These are phyloP conservation scores for Pogonocichla stellata DNA, from an alignment of 2,113 vertebrate species.

Conservation along the genomic window DNA sequence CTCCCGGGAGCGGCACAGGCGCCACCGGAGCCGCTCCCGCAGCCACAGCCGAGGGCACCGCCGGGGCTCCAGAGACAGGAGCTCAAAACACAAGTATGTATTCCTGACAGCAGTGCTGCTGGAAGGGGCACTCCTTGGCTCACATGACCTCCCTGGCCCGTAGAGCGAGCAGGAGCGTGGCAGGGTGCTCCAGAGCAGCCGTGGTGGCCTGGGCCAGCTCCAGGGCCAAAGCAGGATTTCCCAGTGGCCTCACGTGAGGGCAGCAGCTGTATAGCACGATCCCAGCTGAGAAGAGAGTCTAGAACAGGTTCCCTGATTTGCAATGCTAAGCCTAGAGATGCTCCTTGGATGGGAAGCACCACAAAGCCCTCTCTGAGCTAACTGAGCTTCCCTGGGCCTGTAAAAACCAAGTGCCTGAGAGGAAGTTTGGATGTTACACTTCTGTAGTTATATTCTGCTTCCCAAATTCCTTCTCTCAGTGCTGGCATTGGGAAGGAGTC, in stretches of 20 bases:
- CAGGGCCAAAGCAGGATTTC: neutral
- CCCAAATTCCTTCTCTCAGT: neutral
- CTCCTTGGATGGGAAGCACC: neutral
- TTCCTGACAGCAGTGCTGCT: neutral
- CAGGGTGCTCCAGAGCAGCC: neutral
- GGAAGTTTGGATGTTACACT: neutral
- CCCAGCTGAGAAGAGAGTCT: neutral
- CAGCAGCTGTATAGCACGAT: neutral
- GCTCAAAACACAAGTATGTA: slow-evolving; percentile 89
- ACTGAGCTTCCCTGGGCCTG: neutral
- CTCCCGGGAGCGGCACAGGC: slow-evolving; percentile 86
- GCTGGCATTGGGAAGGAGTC: neutral
- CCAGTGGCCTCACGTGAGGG: neutral
- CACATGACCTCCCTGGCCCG: neutral
- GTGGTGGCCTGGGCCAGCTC: neutral
- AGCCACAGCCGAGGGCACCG: slow-evolving; percentile 88
- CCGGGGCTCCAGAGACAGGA: slow-evolving; percentile 83
- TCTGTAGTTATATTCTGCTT: neutral
- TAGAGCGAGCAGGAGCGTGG: neutral
- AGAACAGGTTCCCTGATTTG: neutral
- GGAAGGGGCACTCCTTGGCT: slow-evolving; percentile 18
- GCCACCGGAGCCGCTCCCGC: slow-evolving; percentile 87
- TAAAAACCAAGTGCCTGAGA: neutral
- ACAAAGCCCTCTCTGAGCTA: neutral
- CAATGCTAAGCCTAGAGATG: neutral